Evolutionary conservation across 1,140 invertebrate genomes (phyloP).

Genomic region (Anastatus disparis): DNA sequence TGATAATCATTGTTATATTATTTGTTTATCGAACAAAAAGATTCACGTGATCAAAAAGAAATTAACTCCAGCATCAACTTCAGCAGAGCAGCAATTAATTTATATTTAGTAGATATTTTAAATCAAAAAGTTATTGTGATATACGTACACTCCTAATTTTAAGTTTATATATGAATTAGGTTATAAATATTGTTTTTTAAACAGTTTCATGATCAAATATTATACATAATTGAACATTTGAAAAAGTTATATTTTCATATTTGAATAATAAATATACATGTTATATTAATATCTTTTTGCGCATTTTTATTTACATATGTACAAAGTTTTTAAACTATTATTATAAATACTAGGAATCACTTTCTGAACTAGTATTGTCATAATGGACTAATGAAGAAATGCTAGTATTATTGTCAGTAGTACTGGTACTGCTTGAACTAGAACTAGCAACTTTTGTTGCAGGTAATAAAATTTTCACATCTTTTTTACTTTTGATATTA

Average conservation of each 20-base stretch:
- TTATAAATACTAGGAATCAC: conserved; percentile 52
- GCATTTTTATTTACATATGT: conserved; percentile 45
- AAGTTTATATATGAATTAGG: no score
- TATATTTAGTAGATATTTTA: no score
- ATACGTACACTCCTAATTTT: no score
- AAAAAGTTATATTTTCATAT: no score
- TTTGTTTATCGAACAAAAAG: conserved; percentile 87
- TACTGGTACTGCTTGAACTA: conserved; percentile 2
- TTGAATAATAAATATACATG: no score
- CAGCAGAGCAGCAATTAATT: conserved; percentile 35
- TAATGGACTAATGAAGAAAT: conserved; percentile 59
- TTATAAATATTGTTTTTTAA: no score
- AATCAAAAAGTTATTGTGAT: no score
- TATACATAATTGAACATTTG: neutral
- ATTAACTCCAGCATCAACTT: conserved; percentile 33
- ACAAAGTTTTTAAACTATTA: conserved; percentile 35
- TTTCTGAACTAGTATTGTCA: conserved; percentile 61
- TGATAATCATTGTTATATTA: conserved; percentile 83
- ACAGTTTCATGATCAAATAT: neutral
- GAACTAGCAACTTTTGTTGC: conserved; percentile 16
- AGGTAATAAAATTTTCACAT: conserved; percentile 13
- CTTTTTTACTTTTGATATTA: conserved; percentile 39
- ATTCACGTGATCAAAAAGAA: conserved; percentile 81
- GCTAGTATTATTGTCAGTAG: conserved; percentile 26
- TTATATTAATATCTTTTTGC: no score